A percentile compares a stretch with the other conserved stretches of the same genome.
These are phyloP conservation scores for Drosophila seguyi DNA, from an alignment of 1,140 invertebrate species.

Conservation along the genomic window DNA sequence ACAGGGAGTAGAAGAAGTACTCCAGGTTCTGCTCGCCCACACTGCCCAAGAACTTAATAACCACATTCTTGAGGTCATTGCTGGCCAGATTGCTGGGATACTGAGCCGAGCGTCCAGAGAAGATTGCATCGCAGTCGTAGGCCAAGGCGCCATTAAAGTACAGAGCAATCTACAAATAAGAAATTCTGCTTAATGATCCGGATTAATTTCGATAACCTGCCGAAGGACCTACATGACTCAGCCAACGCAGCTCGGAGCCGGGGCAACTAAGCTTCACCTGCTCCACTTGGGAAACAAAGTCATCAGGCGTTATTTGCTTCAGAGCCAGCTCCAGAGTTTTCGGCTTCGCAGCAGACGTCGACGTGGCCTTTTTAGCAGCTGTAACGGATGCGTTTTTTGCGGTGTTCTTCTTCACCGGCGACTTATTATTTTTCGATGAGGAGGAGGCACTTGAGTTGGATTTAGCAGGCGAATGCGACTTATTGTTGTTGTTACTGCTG, in stretches of 20 bases:
- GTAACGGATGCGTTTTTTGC: conserved; percentile 22
- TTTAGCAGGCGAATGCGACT: conserved; percentile 85
- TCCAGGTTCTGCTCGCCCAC: conserved; percentile 86
- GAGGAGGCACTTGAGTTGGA: conserved; percentile 57
- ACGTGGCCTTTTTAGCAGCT: conserved; percentile 37
- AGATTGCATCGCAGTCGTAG: conserved; percentile 76
- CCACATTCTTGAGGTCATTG: conserved; percentile 35
- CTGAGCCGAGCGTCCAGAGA: conserved; percentile 70
- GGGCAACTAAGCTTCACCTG: conserved; percentile 71
- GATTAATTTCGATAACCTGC: no score
- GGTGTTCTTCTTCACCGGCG: conserved; percentile 50
- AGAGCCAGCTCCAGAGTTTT: conserved; percentile 90
- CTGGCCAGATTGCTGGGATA: conserved; percentile 76
- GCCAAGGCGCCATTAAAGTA: conserved; percentile 64
- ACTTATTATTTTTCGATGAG: conserved; percentile 85
- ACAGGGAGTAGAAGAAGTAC: conserved; percentile 87
- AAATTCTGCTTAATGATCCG: not conserved
- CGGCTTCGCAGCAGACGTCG: conserved; percentile 82
- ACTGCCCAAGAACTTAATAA: conserved; percentile 82
- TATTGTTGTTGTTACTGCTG: conserved; percentile 69
- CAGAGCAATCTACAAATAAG: conserved; percentile 42
- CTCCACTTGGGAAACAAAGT: conserved; percentile 66
- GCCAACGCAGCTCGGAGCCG: conserved; percentile 73
- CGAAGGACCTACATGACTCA: conserved; percentile 58
- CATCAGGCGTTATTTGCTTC: conserved; percentile 60